These are phyloP conservation scores for Aix galericulata DNA, from an alignment of 2,113 vertebrate species.

Conservation along the genomic window DNA sequence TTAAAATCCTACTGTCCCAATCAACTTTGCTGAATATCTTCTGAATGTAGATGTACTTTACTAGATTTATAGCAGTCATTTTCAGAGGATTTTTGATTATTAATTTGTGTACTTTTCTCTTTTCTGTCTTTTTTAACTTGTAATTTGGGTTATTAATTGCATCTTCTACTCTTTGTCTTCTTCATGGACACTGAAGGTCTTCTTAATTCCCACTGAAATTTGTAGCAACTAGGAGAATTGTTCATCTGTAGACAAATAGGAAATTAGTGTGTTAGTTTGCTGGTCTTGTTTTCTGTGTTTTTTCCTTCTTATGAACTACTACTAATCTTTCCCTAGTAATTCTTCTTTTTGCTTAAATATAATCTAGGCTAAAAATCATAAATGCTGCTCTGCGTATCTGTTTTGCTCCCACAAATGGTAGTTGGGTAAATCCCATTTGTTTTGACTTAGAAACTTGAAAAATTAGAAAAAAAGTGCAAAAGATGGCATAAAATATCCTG, in stretches of 20 bases:
- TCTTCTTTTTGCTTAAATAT: neutral
- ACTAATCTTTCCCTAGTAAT: neutral
- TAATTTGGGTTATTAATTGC: neutral
- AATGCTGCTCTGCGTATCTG: neutral
- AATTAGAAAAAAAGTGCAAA: neutral
- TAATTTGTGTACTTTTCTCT: neutral
- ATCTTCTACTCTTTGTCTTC: neutral
- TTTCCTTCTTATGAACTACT: neutral
- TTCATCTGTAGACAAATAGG: neutral
- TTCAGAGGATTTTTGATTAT: neutral
- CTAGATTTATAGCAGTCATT: neutral
- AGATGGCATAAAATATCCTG: neutral
- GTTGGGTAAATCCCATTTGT: neutral
- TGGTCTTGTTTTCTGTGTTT: neutral
- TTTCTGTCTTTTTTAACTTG: neutral
- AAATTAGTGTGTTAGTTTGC: neutral
- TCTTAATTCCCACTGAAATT: neutral
- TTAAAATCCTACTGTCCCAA: neutral
- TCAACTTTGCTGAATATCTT: neutral
- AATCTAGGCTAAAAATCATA: neutral
- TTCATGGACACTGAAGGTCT: neutral
- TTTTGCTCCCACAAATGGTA: neutral
- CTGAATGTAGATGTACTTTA: neutral
- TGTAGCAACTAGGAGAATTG: neutral
- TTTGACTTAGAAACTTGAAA: neutral